Evolutionary conservation across 1,140 invertebrate genomes (phyloP), one percentile per base, ranked within the genome.

Genomic region (Orius insidiosus): DNA sequence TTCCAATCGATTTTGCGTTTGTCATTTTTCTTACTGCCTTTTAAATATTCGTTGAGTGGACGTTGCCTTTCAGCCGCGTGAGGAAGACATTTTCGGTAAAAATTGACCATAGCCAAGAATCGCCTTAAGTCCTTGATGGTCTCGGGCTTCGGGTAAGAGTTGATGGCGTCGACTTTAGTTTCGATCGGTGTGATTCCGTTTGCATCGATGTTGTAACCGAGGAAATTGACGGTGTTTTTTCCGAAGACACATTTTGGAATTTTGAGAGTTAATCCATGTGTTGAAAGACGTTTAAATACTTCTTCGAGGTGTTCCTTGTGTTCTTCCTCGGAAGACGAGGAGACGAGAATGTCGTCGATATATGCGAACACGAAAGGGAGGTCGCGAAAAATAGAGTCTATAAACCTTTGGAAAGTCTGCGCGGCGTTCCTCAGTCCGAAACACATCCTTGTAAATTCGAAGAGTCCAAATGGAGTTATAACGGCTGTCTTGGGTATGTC

Each of bases 381-480:
- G 9, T 54, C 58, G 8, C 47, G 4, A 4, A 66, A 49, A 0
- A 66, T 54, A 0, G 51, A 14, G 42, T 64, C 57, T 45, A 70
- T 66, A 7, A 62, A 53, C 7, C 66, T 45, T 48, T 66, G 61
- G 50, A 68, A 68, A 0, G 61, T 61, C 35, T 65, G 60, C 1
- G 59, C 56, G 6, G 65, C 63, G 52, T 66, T 67, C 9, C 50
- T 49, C 1, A 71, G 51, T n/a, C 67, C 65, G 36, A 69, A 66
- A 9, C 59, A 54, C 57, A 68, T 62, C 5, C 50, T 35, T 1
- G 50, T 7, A 46, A 53, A 65, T 45, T 63, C 59, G 16, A 55
- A 63, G 0, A 62, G 49, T 0, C 60, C 60, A 37, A 58, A 58
- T n/a, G 55, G 52, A 9, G 53, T 58, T 32, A 54, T 52, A 63